phyloP scores from a whole-genome alignment of 2,888 invertebrate species.

The Nematopogon swammerdamellus region DNA sequence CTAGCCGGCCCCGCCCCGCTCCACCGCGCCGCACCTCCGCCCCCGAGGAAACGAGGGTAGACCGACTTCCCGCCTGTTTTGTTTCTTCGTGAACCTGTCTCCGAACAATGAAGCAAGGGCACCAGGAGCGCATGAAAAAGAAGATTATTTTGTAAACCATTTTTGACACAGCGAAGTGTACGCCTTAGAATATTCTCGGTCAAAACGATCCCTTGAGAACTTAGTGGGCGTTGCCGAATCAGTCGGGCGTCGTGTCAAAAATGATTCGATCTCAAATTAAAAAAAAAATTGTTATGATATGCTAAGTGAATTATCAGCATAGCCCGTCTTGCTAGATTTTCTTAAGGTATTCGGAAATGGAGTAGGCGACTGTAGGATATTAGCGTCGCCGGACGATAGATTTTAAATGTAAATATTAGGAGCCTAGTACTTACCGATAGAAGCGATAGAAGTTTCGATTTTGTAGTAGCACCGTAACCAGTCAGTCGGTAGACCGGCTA shows the following conservation, averaged over 20 bases:
- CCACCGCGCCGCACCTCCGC: slow-evolving; percentile 6
- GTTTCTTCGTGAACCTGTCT: too few relatives aligned
- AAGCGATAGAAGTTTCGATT: too few relatives aligned
- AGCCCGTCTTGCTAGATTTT: slow-evolving; percentile 23
- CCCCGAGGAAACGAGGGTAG: background rate
- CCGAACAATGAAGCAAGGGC: background rate
- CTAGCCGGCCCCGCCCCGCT: slow-evolving; percentile 20
- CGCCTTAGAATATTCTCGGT: too few relatives aligned
- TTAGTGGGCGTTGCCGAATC: background rate
- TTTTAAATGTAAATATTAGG: too few relatives aligned
- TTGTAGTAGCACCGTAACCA: too few relatives aligned
- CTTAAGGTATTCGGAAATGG: too few relatives aligned
- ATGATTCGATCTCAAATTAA: slow-evolving; percentile 55
- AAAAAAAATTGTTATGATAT: slow-evolving; percentile 42
- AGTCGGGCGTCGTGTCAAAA: slow-evolving; percentile 42
- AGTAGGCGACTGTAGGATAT: too few relatives aligned
- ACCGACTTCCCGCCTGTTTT: background rate
- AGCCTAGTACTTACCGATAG: too few relatives aligned
- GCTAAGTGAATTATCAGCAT: slow-evolving; percentile 42
- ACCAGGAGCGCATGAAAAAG: background rate
- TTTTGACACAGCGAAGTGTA: background rate
- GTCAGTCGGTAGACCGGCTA: background rate
- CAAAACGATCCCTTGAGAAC: slow-evolving; percentile 3
- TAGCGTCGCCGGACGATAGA: too few relatives aligned
- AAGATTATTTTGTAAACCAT: background rate